Evolutionary conservation across 92 coral and sea anemone species (phyloP).

Genomic region (Porites rus): DNA sequence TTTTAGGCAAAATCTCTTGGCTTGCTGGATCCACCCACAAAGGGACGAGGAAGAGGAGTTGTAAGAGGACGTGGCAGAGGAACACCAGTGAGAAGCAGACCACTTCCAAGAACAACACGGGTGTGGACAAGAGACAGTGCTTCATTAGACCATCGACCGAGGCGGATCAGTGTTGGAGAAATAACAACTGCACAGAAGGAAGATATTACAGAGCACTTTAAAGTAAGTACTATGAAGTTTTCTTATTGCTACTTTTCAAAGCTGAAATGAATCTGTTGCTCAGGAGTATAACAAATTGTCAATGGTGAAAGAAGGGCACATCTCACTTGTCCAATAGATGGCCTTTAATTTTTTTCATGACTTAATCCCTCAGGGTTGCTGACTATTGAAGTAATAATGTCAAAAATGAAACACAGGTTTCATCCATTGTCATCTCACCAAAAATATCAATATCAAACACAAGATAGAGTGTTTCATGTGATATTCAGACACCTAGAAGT

Average conservation of each 20-base stretch:
- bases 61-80: conserved; percentile 89
- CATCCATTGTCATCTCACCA: no score
- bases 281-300: no score
- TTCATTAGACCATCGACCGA: conserved; percentile 80
- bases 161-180: conserved; percentile 85
- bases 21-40: conserved; percentile 77
- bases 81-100: conserved; percentile 58
- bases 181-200: conserved; percentile 79
- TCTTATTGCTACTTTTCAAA: not conserved
- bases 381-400: no score
- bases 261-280: no score
- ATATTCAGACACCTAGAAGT: no score
- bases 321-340: no score
- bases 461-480: no score
- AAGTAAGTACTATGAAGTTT: conserved; percentile 57
- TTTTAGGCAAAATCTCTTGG: conserved; percentile 95
- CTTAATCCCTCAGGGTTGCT: no score
- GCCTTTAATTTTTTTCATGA: no score
- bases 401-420: no score
- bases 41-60: conserved; percentile 77
- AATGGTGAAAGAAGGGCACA: no score
- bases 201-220: conserved; percentile 80
- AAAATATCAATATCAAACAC: no score
- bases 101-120: conserved; percentile 67
- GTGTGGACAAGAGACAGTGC: conserved; percentile 95